Percentiles rank a stretch among this genome's conserved stretches.
These are phyloP conservation scores for Saimiri boliviensis DNA, from an alignment of 2,113 vertebrate species.

Conservation along the genomic window DNA sequence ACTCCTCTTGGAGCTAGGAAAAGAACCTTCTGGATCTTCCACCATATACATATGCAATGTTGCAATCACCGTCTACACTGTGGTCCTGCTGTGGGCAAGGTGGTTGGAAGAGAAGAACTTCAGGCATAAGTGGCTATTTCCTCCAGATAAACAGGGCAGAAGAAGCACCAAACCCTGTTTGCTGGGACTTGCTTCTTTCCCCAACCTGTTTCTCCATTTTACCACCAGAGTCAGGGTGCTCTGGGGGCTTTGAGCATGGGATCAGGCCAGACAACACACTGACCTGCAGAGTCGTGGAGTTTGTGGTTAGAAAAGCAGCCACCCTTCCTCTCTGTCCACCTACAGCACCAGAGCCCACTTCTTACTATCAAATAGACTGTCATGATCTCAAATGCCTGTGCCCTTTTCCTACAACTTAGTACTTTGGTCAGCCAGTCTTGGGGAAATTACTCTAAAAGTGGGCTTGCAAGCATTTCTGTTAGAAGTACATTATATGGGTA, in stretches of 20 bases:
- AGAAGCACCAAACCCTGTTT: not conserved
- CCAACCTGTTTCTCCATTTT: not conserved
- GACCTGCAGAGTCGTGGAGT: rapidly evolving
- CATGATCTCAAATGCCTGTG: not conserved
- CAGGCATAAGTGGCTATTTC: not conserved
- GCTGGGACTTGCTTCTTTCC: not conserved
- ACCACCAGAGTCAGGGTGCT: not conserved
- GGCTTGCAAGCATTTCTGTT: conserved; percentile 4
- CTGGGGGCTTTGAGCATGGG: not conserved
- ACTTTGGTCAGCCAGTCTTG: not conserved
- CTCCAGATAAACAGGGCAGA: not conserved
- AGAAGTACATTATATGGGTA: not conserved
- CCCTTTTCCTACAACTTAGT: not conserved
- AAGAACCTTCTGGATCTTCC: not conserved
- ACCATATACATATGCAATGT: rapidly evolving
- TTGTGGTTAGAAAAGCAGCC: not conserved
- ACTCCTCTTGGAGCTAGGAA: not conserved
- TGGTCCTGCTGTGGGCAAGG: not conserved
- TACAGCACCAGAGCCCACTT: not conserved
- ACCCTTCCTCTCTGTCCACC: rapidly evolving
- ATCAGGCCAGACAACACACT: not conserved
- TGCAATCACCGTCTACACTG: not conserved
- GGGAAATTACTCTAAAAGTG: not conserved
- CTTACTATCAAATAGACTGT: not conserved
- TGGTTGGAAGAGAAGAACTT: not conserved